Conservation (phyloP, 2,888 invertebrate species). For the Chymomyza fuscimana region DNA sequence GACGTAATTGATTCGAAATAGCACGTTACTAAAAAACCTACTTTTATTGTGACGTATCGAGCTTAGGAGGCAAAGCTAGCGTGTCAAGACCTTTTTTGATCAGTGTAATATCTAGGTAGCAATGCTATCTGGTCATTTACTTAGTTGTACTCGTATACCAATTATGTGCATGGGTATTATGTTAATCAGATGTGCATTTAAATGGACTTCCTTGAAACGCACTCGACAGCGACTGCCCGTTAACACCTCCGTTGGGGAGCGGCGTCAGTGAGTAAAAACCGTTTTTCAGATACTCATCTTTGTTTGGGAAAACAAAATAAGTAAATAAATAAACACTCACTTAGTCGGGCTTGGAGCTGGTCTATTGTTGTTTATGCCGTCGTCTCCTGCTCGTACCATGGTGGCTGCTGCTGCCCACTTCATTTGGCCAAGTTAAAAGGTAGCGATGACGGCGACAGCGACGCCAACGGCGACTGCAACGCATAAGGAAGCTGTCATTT, state of each 20-base stretch:
- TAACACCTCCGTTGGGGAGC: constrained; percentile 41
- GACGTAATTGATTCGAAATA: too few relatives aligned
- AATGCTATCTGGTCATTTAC: background rate
- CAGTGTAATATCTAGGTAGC: constrained; percentile 32
- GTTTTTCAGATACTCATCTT: constrained; percentile 60
- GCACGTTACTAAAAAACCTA: too few relatives aligned
- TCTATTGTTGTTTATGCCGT: background rate
- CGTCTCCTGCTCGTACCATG: constrained; percentile 2
- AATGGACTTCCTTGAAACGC: constrained; percentile 69
- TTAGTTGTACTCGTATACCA: background rate
- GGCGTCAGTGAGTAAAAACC: constrained; percentile 15
- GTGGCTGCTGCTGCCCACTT: constrained; percentile 30
- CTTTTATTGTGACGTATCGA: too few relatives aligned
- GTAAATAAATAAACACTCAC: constrained; percentile 53
- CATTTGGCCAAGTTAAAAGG: constrained; percentile 37
- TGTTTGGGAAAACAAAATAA: constrained; percentile 51
- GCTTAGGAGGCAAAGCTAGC: too few relatives aligned
- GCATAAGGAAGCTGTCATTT: constrained; percentile 63
- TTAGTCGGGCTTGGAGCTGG: constrained; percentile 25
- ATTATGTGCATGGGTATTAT: constrained; percentile 57
- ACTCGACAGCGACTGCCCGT: constrained; percentile 70
- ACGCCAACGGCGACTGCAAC: constrained; percentile 17
- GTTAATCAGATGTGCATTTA: constrained; percentile 73
- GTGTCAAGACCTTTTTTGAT: constrained; percentile 15
- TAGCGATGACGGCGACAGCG: constrained; percentile 1